Conservation (phyloP, 2,797 vertebrate genomes). For the Nasua narica region DNA sequence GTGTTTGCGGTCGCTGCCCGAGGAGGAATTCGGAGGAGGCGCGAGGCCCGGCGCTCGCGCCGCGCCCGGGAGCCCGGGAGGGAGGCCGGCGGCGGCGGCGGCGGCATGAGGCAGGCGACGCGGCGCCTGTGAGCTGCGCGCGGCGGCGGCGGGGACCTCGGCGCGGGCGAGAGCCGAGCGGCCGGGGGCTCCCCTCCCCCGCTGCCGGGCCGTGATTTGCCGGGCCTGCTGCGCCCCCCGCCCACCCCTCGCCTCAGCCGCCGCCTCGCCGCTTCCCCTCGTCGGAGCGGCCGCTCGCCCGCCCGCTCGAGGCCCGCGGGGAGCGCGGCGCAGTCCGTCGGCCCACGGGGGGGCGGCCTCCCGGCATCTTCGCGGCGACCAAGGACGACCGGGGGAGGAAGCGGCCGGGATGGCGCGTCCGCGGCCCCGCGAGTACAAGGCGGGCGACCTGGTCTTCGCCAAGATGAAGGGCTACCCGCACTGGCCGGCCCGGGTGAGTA, state of each 20-base stretch:
- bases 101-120: constrained; percentile 54
- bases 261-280: constrained; percentile 57
- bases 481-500: constrained; percentile 97
- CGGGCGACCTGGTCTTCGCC: constrained; percentile 94
- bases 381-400: constrained; percentile 38
- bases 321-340: constrained; percentile 53
- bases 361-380: constrained; percentile 52
- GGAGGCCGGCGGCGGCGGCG: constrained; percentile 56
- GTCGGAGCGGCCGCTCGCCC: constrained; percentile 69
- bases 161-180: constrained; percentile 44
- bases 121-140: constrained; percentile 59
- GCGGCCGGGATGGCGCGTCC: constrained; percentile 91
- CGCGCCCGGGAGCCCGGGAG: constrained; percentile 64
- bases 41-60: constrained; percentile 74
- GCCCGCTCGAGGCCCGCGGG: constrained; percentile 64
- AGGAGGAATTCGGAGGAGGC: constrained; percentile 71
- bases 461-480: constrained; percentile 98
- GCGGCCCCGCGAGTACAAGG: constrained; percentile 95
- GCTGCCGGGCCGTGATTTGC: constrained; percentile 65
- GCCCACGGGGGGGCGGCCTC: constrained; percentile 29
- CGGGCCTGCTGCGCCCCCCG: constrained; percentile 72
- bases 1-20: constrained; percentile 80
- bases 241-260: constrained; percentile 58
- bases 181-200: constrained; percentile 57
- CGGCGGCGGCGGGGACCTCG: constrained; percentile 36